Percentiles rank a stretch among this genome's conserved stretches.
phyloP scores from a whole-genome alignment of 2,113 vertebrate genomes.

The Saimiri boliviensis region DNA sequence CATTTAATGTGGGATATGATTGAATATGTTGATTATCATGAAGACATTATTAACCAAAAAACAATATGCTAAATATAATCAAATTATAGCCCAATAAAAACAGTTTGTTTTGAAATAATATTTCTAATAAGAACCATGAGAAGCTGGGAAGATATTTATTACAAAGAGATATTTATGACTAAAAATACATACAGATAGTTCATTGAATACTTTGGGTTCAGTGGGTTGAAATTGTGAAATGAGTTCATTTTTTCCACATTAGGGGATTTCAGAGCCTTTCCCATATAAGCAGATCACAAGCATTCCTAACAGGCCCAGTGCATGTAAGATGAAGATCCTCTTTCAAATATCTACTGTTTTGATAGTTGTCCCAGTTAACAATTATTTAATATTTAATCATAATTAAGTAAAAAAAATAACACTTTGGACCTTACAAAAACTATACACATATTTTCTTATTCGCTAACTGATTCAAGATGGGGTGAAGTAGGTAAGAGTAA shows the following conservation, averaged over 20 bases:
- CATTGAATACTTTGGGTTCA: background rate
- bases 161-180: background rate
- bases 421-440: background rate
- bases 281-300: background rate
- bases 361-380: background rate
- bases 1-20: background rate
- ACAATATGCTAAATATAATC: background rate
- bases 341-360: background rate
- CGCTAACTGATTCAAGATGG: background rate
- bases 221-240: background rate
- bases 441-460: background rate
- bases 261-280: background rate
- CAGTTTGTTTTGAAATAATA: slow-evolving; percentile 5
- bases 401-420: slow-evolving; percentile 21
- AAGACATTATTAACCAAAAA: slow-evolving; percentile 15
- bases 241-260: background rate
- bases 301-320: background rate
- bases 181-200: background rate
- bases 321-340: background rate
- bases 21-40: background rate
- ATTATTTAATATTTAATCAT: background rate
- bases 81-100: background rate
- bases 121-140: background rate
- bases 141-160: background rate
- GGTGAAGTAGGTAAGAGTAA: background rate